Base-by-base conservation (phyloP, 1,140 invertebrate genomes). In the Acyrthosiphon pisum region DNA sequence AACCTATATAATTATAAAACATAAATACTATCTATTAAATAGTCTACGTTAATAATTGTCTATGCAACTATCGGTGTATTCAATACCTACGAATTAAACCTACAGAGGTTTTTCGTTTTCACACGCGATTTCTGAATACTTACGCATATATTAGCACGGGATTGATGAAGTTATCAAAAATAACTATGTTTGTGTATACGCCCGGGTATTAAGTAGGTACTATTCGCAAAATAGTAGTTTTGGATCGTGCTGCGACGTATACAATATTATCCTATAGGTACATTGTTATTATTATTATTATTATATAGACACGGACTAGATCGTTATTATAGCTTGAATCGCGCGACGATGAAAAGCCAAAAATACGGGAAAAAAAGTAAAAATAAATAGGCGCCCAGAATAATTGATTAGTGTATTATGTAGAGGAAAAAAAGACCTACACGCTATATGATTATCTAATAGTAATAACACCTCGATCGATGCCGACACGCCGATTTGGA, bases 401-500 rank as follows among this genome's bases (percentile, higher is more conserved):
- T 91, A 76, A 91, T 46, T 91, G 56, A 91, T 91, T 91, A 91
- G 90, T 76, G 37, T 68, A 91, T 68, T 68, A 68, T 76, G 30
- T 87, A 87, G 30, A 30, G 44, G 23, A 35, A 46, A 22, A 46
- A 83, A 92, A 37, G 23, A 92, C 44, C 90, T 92, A 81, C 46
- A 83, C 90, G 68, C 60, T 37, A 48, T 60, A 41, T 44, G 46
- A 88, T 88, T 83, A 83, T 81, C 90, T 92, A 81, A 92, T 92
- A 92, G 90, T 92, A 83, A 92, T 83, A 92, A 83, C 90, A 35
- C 56, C 60, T 83, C 90, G n/a, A 83, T 37, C 50, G 50, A 83
- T 83, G 90, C 90, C 90, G 90, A 92, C 90, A 92, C 90, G 90
- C 76, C 68, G 68, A 92, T 92, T 92, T 92, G 30, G 48, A 89